Percentiles rank a stretch among this genome's conserved stretches.
phyloP scores from a whole-genome alignment of 1,140 invertebrate genomes.

The Pseudomyrmex sp. region DNA sequence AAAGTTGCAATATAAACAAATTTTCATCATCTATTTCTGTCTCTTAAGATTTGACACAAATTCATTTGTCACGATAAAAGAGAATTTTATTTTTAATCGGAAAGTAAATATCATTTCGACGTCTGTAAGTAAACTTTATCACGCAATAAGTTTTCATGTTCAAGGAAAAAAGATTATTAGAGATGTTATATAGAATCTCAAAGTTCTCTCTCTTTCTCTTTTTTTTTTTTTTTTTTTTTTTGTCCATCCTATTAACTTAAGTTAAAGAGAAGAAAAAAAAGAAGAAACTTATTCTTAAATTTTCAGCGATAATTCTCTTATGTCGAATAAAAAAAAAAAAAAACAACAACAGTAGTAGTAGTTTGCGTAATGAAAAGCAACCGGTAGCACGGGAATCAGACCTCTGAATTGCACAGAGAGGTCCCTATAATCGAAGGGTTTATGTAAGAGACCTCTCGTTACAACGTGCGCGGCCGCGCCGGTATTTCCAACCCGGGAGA shows the following conservation, averaged over 20 bases:
- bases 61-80: background rate
- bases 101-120: conserved; percentile 1
- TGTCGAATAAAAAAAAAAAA: background rate
- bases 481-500: conserved; percentile 30
- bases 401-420: conserved; percentile 25
- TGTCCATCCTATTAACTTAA: background rate
- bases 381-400: conserved; percentile 21
- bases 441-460: conserved; percentile 25
- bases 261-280: background rate
- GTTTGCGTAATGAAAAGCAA: conserved; percentile 2
- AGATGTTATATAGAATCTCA: conserved; percentile 29
- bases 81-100: background rate
- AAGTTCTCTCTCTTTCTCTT: conserved; percentile 12
- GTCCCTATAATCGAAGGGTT: conserved; percentile 23
- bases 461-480: background rate
- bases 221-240: too few relatives aligned
- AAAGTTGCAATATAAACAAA: background rate
- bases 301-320: background rate
- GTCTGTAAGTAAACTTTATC: conserved; percentile 31
- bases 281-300: background rate
- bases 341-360: conserved; percentile 1
- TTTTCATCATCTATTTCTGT: background rate
- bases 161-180: conserved; percentile 42
- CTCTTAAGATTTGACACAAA: conserved; percentile 3
- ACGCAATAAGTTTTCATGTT: conserved; percentile 32